phyloP scores from a whole-genome alignment of 2,888 invertebrate species.

The Limnephilus lunatus region DNA sequence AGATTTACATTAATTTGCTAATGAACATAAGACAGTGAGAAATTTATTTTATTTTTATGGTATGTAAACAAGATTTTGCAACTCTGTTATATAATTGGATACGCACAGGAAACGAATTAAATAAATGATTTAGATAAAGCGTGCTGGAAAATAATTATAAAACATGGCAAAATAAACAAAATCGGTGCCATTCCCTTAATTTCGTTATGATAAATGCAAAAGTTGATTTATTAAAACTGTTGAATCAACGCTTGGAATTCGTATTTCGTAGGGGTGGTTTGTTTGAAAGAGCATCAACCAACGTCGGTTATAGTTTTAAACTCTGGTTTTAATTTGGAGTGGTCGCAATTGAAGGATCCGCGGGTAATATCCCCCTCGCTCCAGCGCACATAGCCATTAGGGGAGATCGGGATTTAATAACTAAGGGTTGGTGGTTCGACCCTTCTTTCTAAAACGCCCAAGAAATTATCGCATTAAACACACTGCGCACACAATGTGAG shows the following conservation, averaged over 20 bases:
- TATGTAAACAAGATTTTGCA: too few species aligned
- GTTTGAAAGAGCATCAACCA: slow-evolving; percentile 22
- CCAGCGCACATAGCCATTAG: not conserved
- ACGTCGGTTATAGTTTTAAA: slow-evolving; percentile 50
- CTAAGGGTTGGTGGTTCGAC: slow-evolving; percentile 56
- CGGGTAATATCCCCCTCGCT: slow-evolving; percentile 18
- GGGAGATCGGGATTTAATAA: slow-evolving; percentile 60
- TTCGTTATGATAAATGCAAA: not conserved
- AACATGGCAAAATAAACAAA: not conserved
- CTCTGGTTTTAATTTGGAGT: slow-evolving; percentile 52
- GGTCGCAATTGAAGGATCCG: slow-evolving; percentile 48
- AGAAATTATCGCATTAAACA: slow-evolving; percentile 58
- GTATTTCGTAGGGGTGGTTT: slow-evolving; percentile 22
- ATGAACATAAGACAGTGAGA: too few species aligned
- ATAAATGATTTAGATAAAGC: not conserved
- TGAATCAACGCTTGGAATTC: not conserved
- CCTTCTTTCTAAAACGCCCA: slow-evolving; percentile 53
- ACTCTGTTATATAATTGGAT: too few species aligned
- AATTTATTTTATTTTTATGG: too few species aligned
- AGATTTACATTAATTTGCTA: too few species aligned
- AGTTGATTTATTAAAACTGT: not conserved
- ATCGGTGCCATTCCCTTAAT: not conserved
- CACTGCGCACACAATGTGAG: slow-evolving; percentile 35
- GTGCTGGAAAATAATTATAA: too few species aligned
- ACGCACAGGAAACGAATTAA: not conserved